Percentiles rank a stretch among this genome's conserved stretches.
phyloP scores from a whole-genome alignment of 2,888 invertebrate species.

The Blastobasis adustella region DNA sequence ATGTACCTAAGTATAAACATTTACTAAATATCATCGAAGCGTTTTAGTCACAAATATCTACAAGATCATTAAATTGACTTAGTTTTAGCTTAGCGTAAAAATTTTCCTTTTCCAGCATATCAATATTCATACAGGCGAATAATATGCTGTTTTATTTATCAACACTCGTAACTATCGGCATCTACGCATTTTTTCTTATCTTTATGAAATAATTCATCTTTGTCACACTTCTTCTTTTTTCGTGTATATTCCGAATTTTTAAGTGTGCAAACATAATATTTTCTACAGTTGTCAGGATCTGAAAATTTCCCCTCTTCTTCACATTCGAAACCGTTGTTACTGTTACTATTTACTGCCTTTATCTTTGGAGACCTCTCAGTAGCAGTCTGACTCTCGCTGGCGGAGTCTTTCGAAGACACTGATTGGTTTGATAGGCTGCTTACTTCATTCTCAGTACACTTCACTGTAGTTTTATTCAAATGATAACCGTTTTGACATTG shows the following conservation, averaged over 20 bases:
- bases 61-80: no score
- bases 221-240: constrained; percentile 53
- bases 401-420: constrained; percentile 11
- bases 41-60: no score
- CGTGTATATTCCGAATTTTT: constrained; percentile 29
- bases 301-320: constrained; percentile 46
- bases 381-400: constrained; percentile 19
- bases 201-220: constrained; percentile 54
- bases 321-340: constrained; percentile 35
- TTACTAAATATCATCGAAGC: no score
- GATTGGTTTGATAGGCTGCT: constrained; percentile 6
- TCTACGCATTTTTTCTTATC: constrained; percentile 47
- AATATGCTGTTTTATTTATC: background rate
- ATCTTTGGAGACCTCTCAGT: constrained; percentile 19
- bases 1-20: no score
- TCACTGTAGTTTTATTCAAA: constrained; percentile 40
- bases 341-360: constrained; percentile 20
- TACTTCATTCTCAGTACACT: constrained; percentile 31
- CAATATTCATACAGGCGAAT: no score
- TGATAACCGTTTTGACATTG: constrained; percentile 47
- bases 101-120: no score
- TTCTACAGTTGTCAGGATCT: constrained; percentile 47
- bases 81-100: no score
- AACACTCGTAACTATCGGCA: constrained; percentile 44
- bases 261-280: constrained; percentile 29